Evolutionary conservation across 1,140 invertebrate species (phyloP), one percentile per base, ranked within the genome.

Genomic region (Pemphigus obesinymphae): DNA sequence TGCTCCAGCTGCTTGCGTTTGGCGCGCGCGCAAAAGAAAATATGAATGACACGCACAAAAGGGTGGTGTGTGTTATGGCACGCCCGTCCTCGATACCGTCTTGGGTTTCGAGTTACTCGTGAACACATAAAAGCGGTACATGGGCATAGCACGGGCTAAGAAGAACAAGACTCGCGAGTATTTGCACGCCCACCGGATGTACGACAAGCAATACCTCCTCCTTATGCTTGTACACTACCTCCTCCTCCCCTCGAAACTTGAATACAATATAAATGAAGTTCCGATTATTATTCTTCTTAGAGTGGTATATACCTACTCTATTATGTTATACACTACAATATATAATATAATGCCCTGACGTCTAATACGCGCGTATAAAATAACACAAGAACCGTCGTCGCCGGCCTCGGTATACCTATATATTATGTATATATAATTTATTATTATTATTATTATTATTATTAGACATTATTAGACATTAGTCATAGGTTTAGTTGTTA

Each of bases 11-110:
- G 70, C 43, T 29, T 31, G 26, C 70, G 26, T 73, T 73, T 73
- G 70, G 70, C 70, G 70, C 70, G 70, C 43, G 70, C 70, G 70
- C 70, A 73, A 50, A 73, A 73, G 43, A 73, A 73, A 73, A 73
- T 20, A 31, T 73, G 70, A 73, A 73, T 73, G 70, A 73, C 70
- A 73, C 70, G 26, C 17, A 73, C 70, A 73, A 73, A 73, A 73
- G 70, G 45, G 70, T 73, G 70, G 43, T 26, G 43, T 73, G 43
- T 73, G 70, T 50, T 73, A 50, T n/a, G 70, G 70, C 70, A 73
- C 70, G 70, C 70, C 70, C 70, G 70, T 73, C 70, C 70, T 50
- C 20, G 70, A 31, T 11, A 26, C 50, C 70, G 70, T 73, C 70
- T 73, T 73, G 2, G 43, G 70, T 73, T 20, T 73, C 70, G n/a